phyloP scores from a whole-genome alignment of 1,140 invertebrate genomes.

The Chironomus tepperi region DNA sequence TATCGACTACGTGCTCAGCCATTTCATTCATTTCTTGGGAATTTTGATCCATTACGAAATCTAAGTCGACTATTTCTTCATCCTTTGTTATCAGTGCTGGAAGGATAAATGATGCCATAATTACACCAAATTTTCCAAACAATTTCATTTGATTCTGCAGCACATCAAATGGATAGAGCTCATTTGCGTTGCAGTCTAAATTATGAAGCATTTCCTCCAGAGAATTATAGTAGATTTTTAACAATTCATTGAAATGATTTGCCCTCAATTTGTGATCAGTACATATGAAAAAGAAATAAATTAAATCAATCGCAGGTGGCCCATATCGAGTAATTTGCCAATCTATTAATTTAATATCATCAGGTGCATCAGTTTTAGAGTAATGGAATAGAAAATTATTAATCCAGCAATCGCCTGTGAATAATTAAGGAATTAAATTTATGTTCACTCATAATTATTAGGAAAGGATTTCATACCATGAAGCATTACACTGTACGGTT shows the following conservation, averaged over 20 bases:
- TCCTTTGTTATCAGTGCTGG: background rate
- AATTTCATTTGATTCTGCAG: slow-evolving; percentile 19
- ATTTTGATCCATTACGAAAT: background rate
- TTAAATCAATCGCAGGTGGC: slow-evolving; percentile 22
- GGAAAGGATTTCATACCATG: slow-evolving; percentile 18
- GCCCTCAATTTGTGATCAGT: slow-evolving; percentile 17
- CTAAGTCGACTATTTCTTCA: background rate
- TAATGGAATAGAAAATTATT: slow-evolving; percentile 24
- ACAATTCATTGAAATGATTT: background rate
- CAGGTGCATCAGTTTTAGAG: background rate
- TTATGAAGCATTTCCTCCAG: slow-evolving; percentile 7
- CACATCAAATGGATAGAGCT: background rate
- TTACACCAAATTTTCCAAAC: slow-evolving; percentile 23
- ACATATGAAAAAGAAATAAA: slow-evolving; percentile 24
- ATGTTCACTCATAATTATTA: too few relatives aligned
- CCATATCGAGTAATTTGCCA: slow-evolving; percentile 25
- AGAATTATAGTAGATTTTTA: slow-evolving; percentile 22
- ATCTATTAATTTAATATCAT: slow-evolving; percentile 23
- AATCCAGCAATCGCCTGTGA: slow-evolving; percentile 23
- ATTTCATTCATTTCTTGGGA: too few relatives aligned
- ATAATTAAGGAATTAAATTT: too few relatives aligned
- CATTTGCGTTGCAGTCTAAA: slow-evolving; percentile 18
- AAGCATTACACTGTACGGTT: slow-evolving; percentile 10
- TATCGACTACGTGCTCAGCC: too few relatives aligned
- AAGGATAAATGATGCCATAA: background rate